Evolutionary conservation across 2,113 vertebrate species (phyloP), one percentile per base, ranked within the genome.

Genomic region (Centrocercus urophasianus): DNA sequence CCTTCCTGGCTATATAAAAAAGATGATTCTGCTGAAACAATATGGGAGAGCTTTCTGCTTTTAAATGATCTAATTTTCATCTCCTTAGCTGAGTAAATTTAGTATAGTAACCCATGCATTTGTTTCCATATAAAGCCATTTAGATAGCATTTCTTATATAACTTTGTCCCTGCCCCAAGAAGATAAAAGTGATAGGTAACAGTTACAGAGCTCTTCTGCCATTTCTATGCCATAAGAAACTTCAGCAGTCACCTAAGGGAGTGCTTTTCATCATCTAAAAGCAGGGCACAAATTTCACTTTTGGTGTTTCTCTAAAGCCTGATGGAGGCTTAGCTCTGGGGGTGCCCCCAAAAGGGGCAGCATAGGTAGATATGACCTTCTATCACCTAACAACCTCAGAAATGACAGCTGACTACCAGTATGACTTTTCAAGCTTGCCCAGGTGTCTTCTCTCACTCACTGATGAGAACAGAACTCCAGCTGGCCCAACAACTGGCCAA

Each of bases 21-120:
- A 89, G 43, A 85, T 90, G 16, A 89, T 80, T 82, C 63, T 59
- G 42, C 70, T 90, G 66, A 72, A 92, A 90, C 73, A 81, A 78
- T 84, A 47, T 0, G 13, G 52, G 84, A 95, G 83, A 93, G 79
- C 73, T 88, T 43, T 88, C 47, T 93, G 87, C 82, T 93, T 95
- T 83, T 93, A 93, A 96, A 93, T 79, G 40, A 82, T 94, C 90
- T 94, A 8, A 96, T 95, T 97, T 95, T 92, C 90, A 95, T 93
- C 88, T 95, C 82, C 69, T 94, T 93, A 92, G 78, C 94, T 10
- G 34, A 92, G 73, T 81, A 67, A 89, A 93, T 96, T 95, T 92
- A 86, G 60, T 73, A 83, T 28, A 60, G 67, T 52, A 88, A 67
- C 88, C 73, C 45, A 85, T 22, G 47, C 81, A 95, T 95, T 92